phyloP scores from a whole-genome alignment of 2,797 vertebrate species.

The Thalassophryne amazonica region DNA sequence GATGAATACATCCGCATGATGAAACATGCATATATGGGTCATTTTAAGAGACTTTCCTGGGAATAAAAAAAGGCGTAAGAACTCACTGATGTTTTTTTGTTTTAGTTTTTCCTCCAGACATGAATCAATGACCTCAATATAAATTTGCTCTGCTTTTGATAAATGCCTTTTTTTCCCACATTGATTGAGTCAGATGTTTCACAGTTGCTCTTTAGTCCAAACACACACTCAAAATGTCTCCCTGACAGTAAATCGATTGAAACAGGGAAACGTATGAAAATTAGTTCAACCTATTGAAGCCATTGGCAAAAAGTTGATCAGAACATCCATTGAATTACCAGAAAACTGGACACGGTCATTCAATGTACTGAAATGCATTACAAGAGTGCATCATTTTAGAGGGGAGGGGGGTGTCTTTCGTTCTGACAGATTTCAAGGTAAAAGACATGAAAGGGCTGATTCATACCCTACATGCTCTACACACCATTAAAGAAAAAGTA shows the following conservation, averaged over 20 bases:
- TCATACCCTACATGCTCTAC: no score
- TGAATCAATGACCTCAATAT: slow-evolving; percentile 62
- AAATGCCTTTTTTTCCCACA: slow-evolving; percentile 48
- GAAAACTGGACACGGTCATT: no score
- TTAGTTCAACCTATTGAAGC: slow-evolving; percentile 57
- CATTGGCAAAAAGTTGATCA: slow-evolving; percentile 40
- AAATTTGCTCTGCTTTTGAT: slow-evolving; percentile 63
- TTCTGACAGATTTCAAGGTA: no score
- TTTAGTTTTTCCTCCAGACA: slow-evolving; percentile 40
- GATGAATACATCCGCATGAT: slow-evolving; percentile 44
- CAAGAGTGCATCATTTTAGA: no score
- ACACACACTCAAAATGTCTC: slow-evolving; percentile 42
- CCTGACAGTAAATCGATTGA: slow-evolving; percentile 44
- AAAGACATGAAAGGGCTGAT: no score
- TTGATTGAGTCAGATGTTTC: slow-evolving; percentile 58
- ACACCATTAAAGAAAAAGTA: no score
- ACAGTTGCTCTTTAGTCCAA: slow-evolving; percentile 58
- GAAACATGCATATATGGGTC: slow-evolving; percentile 51
- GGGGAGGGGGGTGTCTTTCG: no score
- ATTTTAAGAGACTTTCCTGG: slow-evolving; percentile 50
- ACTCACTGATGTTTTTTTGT: slow-evolving; percentile 53
- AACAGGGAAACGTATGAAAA: slow-evolving; percentile 45
- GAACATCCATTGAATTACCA: no score
- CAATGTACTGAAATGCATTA: no score
- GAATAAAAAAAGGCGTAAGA: slow-evolving; percentile 50